phyloP scores from a whole-genome alignment of 1,140 invertebrate genomes.

The Drosophila neocordata region DNA sequence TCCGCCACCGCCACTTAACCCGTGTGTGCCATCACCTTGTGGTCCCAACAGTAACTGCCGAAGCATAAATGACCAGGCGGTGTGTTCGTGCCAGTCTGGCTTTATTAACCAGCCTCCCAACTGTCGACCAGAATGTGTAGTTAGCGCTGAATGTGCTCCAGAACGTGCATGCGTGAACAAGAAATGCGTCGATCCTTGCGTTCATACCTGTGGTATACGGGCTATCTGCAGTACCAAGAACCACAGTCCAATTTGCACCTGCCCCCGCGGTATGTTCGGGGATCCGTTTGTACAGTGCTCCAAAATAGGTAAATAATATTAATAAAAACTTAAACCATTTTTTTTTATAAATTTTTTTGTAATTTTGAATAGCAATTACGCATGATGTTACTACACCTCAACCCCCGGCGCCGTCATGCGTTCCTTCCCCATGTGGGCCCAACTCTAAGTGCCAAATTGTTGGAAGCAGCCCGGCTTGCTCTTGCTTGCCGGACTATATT shows the following conservation, averaged over 20 bases:
- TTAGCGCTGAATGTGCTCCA: constrained; percentile 87
- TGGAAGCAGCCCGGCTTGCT: constrained; percentile 89
- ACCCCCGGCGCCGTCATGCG: constrained; percentile 88
- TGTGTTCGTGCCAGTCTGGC: constrained; percentile 88
- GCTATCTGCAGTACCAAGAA: constrained; percentile 86
- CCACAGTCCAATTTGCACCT: constrained; percentile 87
- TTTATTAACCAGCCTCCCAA: constrained; percentile 91
- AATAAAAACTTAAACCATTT: too few relatives aligned
- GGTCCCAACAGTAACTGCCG: constrained; percentile 89
- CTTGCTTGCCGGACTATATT: constrained; percentile 89
- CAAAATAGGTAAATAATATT: constrained; percentile 83
- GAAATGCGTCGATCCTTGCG: constrained; percentile 89
- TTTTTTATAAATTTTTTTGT: too few relatives aligned
- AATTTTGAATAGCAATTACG: constrained; percentile 40
- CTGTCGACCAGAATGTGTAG: constrained; percentile 87
- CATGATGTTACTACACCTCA: constrained; percentile 71
- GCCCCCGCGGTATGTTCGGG: constrained; percentile 85
- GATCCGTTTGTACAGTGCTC: constrained; percentile 86
- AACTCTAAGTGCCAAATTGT: constrained; percentile 90
- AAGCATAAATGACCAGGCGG: constrained; percentile 86
- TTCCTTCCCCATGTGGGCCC: constrained; percentile 91
- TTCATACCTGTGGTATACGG: constrained; percentile 86
- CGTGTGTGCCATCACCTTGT: constrained; percentile 87
- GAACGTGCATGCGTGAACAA: constrained; percentile 88
- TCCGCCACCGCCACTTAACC: constrained; percentile 79